Base-by-base conservation (phyloP, 2,113 vertebrate genomes). In the Marmota flaviventris region DNA sequence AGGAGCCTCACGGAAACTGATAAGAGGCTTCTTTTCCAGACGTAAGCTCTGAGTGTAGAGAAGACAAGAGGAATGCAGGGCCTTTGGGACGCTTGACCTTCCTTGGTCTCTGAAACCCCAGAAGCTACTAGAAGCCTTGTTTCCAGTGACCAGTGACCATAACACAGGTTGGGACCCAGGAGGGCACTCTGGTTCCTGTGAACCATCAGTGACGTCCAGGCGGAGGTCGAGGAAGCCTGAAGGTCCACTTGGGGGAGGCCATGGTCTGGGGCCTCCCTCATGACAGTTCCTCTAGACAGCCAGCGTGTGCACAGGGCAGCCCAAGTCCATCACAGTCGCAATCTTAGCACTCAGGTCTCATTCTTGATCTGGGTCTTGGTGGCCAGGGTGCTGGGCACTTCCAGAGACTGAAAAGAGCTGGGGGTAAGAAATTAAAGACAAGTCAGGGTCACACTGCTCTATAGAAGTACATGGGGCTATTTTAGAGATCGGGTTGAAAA, bases 321-420 rank as follows among this genome's bases (percentile, higher is more conserved):
- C 0, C 22, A 18, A 8, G n/a, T 61, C 27, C 8, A 4, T 9
- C 16, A 5, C 1, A 18, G 5, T 0, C 0, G 0, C 9, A 0
- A 48, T 77, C 67, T 78, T 39, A 34, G 56, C 22, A 9, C 29
- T 78, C 75, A 83, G 0, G 18, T 91, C 73, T n/a, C 89, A 12
- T 90, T 73, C 88, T 83, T 78, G 25, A 37, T 39, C 45, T 32
- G 29, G 24, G 37, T 91, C 67, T 63, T 53, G 2, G 27, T 45
- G 67, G 61, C 0, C 11, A 88, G 85, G 25, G 73, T 39, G 70
- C 91, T 11, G 53, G 42, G 25, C n/a, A 6, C 14, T 89, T 9
- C 63, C 58, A 27, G 77, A 87, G 39, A 12, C 73, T 37, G 61
- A 84, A 77, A 91, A 67, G 17, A 93, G 53, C 83, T 65, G 63